Evolutionary conservation across 2,113 vertebrate genomes (phyloP).

Genomic region (Carassius gibelio): DNA sequence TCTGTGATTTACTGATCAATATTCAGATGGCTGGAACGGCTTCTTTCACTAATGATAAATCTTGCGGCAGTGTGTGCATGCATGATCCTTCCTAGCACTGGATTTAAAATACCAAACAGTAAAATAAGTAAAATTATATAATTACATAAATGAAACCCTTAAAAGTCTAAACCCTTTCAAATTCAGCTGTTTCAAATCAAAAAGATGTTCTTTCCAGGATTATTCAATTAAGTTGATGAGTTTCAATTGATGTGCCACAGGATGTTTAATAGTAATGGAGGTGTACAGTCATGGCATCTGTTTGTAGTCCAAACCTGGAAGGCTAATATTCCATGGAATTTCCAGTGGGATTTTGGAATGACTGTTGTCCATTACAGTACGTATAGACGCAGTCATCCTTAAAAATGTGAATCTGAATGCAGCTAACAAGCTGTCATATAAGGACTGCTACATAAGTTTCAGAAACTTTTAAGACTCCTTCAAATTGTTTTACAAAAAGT

Average conservation of each 20-base stretch:
- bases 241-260: not conserved
- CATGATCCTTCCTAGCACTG: not conserved
- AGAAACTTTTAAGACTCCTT: not conserved
- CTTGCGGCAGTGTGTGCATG: not conserved
- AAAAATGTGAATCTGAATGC: not conserved
- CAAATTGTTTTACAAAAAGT: not conserved
- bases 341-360: not conserved
- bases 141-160: too few species aligned
- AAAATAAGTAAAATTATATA: not conserved
- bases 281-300: not conserved
- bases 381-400: not conserved
- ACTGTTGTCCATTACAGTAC: not conserved
- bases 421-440: not conserved
- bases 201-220: not conserved
- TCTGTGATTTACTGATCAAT: slow-evolving; percentile 41
- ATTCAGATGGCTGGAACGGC: not conserved
- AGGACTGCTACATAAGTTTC: too few species aligned
- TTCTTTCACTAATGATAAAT: not conserved
- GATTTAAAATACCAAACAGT: not conserved
- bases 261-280: not conserved
- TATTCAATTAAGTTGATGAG: not conserved
- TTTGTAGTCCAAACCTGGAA: not conserved
- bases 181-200: not conserved
- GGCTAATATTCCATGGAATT: not conserved
- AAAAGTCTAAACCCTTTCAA: too few species aligned